Evolutionary conservation across 2,797 vertebrate genomes (phyloP).

Genomic region (Falco naumanni): DNA sequence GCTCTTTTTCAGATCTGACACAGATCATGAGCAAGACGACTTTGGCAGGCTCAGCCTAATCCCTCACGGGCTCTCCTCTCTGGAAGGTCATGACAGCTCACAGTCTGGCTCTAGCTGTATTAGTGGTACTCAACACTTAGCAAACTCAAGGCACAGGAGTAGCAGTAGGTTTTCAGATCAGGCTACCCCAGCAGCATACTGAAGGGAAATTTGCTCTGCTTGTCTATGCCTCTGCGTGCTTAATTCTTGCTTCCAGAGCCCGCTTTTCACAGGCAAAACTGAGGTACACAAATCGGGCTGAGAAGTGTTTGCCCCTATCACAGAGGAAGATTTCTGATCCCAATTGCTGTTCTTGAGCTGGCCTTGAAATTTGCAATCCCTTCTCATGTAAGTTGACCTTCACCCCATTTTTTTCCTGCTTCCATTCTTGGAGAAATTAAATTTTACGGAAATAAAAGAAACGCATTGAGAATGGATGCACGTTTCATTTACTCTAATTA

Average conservation of each 20-base stretch:
- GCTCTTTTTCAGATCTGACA: background rate
- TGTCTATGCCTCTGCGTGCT: rapidly evolving
- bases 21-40: background rate
- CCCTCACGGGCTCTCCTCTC: background rate
- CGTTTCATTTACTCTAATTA: slow-evolving; percentile 76
- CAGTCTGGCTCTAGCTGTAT: background rate
- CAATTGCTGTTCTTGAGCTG: background rate
- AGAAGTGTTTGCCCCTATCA: background rate
- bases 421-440: slow-evolving; percentile 52
- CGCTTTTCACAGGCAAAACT: background rate
- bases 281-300: background rate
- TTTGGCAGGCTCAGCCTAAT: background rate
- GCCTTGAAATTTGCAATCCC: background rate
- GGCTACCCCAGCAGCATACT: background rate
- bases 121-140: background rate
- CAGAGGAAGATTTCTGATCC: background rate
- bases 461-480: slow-evolving; percentile 63
- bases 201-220: background rate
- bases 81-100: background rate
- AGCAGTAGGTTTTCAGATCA: background rate
- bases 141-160: background rate
- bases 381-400: background rate
- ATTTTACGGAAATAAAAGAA: slow-evolving; percentile 70
- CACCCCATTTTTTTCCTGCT: background rate
- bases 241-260: background rate